Base-by-base conservation (phyloP, 2,888 invertebrate species). In the Lepidochitona cinerea region DNA sequence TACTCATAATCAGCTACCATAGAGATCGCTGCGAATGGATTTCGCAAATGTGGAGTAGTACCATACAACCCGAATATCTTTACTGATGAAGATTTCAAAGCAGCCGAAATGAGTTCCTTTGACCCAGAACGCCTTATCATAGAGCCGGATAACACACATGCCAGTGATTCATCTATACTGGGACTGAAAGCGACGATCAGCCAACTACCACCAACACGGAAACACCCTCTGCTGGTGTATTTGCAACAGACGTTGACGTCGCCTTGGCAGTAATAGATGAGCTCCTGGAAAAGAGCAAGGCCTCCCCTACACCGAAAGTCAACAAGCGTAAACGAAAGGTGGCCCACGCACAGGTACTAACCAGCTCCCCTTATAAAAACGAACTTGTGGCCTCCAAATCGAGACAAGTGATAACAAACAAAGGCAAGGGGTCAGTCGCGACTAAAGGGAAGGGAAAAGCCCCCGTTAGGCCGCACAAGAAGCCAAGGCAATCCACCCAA, bases 11-110 rank as follows among this genome's bases (percentile, higher is more conserved):
- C 66, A 33, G 66, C 33, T 12, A 66, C 66, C 36, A 9, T 68
- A 14, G 68, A 68, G 12, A 41, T 37, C 7, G 68, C 68, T 37
- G 37, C 33, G 14, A 68, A 37, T 32, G 68, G 68, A 37, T 68
- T 68, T 32, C 68, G 68, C 6, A 68, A 41, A 41, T 68, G 41
- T 68, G 68, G 68, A 37, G 12, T 68, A 41, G 14, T 68, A 29
- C 68, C 68, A 37, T 68, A 23, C 23, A 68, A 37, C 26, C 68
- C 68, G 6, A 32, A 37, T 26, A 29, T 68, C 9, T 68, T 68
- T 29, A 41, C 68, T n/a, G 68, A 68, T n/a, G 68, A 68, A 41
- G 41, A 68, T 23, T 68, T 23, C 32, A 18, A 23, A 32, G 68
- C 41, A 41, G 41, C 49, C 9, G 68, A 68, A 26, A 41, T 68